Percentiles rank a stretch among this genome's conserved stretches.
Evolutionary conservation across 2,888 invertebrate genomes (phyloP).

Genomic region (Tetrapedia diversipes): DNA sequence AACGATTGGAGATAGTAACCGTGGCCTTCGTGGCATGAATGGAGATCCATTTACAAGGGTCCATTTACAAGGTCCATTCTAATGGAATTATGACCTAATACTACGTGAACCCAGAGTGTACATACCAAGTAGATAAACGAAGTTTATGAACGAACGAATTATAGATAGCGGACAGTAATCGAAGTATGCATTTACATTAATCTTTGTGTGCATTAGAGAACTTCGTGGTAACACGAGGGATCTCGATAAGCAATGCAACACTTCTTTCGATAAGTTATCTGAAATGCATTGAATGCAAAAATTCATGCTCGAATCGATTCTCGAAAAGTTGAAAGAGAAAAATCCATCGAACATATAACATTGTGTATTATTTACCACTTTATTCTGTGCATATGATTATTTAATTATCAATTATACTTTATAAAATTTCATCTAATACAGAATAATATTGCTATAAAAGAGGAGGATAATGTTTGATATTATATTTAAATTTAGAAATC

Average conservation of each 20-base stretch:
- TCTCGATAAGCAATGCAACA: slow-evolving; percentile 39
- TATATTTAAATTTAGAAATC: no score
- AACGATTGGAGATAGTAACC: slow-evolving; percentile 47
- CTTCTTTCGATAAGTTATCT: slow-evolving; percentile 5
- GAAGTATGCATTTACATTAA: no score
- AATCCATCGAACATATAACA: not conserved
- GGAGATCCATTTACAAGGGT: slow-evolving; percentile 54
- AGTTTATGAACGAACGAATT: slow-evolving; percentile 36
- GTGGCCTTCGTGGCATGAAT: slow-evolving; percentile 59
- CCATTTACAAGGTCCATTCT: slow-evolving; percentile 46
- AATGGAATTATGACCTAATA: slow-evolving; percentile 63
- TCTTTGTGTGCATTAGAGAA: slow-evolving; percentile 23
- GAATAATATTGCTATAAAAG: no score
- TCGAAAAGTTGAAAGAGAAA: not conserved
- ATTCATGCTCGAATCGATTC: not conserved
- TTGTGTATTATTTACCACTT: no score
- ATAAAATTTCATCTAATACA: no score
- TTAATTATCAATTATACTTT: no score
- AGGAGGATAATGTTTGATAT: no score
- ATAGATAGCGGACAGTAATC: slow-evolving; percentile 30
- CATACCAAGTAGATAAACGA: slow-evolving; percentile 39
- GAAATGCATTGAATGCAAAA: not conserved
- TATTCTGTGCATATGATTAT: no score
- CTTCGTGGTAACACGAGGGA: slow-evolving; percentile 27
- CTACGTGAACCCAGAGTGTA: slow-evolving; percentile 45